Conservation (phyloP, 2,113 vertebrate genomes). For the Phyllopteryx taeniolatus region DNA sequence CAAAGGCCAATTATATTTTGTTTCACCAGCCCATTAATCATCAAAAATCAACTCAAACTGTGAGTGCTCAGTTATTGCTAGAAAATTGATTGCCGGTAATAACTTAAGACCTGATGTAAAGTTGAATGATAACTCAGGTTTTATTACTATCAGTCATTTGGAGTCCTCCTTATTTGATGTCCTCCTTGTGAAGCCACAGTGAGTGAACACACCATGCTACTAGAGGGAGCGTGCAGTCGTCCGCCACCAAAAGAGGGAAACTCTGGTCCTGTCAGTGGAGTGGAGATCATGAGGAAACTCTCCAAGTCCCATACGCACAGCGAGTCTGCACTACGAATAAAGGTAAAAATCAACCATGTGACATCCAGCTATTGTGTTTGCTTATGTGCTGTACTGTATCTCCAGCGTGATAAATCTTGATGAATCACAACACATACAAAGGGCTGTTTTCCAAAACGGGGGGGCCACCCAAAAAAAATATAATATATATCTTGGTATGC, state of each 20-base stretch:
- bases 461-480: no score
- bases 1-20: neutral
- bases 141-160: neutral
- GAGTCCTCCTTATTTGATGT: conserved; percentile 45
- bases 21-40: neutral
- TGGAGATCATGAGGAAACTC: conserved; percentile 96
- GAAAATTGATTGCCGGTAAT: neutral
- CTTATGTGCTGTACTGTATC: neutral
- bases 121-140: neutral
- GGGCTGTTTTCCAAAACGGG: no score
- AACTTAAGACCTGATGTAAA: neutral
- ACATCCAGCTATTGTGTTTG: neutral
- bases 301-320: conserved; percentile 93
- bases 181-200: conserved; percentile 81
- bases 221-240: conserved; percentile 84
- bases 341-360: conserved; percentile 70
- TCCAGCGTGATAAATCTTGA: neutral
- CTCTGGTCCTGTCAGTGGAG: conserved; percentile 88
- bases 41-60: neutral
- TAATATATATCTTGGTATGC: no score
- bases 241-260: conserved; percentile 83
- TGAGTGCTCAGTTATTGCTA: neutral
- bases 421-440: neutral
- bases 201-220: conserved; percentile 95
- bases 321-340: conserved; percentile 93